phyloP scores from a whole-genome alignment of 35 echinoderm and acorn worm genomes.

The Apostichopus japonicus region DNA sequence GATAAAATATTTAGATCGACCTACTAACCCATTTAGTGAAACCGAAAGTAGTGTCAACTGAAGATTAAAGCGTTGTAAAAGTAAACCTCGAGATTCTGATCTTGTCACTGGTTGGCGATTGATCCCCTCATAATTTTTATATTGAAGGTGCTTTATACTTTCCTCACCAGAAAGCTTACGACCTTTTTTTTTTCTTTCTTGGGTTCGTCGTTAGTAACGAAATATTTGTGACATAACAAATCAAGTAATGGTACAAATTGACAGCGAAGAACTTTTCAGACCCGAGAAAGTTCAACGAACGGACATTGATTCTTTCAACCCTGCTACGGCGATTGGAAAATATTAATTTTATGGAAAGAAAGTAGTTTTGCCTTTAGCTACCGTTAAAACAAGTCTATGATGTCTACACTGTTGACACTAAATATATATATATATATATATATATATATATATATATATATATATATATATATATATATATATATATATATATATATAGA shows the following conservation, averaged over 20 bases:
- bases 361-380: too few relatives aligned
- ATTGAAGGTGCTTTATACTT: background rate
- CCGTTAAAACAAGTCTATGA: too few relatives aligned
- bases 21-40: background rate
- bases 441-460: too few relatives aligned
- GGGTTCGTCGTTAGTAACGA: background rate
- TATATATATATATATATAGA: too few relatives aligned
- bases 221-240: background rate
- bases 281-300: background rate
- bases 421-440: too few relatives aligned
- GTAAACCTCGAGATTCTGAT: background rate
- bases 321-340: background rate
- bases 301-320: background rate
- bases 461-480: too few relatives aligned
- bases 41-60: background rate
- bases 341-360: background rate
- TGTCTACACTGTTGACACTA: too few relatives aligned
- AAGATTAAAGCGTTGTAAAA: background rate
- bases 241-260: background rate
- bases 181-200: background rate
- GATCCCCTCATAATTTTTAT: background rate
- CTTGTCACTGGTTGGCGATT: background rate
- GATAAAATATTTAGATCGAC: background rate
- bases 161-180: background rate
- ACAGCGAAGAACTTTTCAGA: background rate